Conservation (phyloP, 2,797 vertebrate genomes). For the Xyrichtys novacula region DNA sequence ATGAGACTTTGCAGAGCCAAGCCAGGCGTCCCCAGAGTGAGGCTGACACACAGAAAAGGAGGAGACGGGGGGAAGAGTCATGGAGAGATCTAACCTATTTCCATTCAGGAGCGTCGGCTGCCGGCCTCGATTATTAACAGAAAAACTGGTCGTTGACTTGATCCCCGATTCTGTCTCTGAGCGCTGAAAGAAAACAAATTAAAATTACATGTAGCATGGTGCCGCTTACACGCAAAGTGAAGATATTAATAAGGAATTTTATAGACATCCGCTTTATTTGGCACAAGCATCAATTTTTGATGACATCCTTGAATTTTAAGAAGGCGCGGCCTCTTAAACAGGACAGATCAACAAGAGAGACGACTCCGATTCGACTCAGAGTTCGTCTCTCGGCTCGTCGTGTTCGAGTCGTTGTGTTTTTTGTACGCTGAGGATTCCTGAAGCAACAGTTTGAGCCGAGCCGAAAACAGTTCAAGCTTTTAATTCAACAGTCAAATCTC, state of each 20-base stretch:
- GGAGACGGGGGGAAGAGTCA: conserved; percentile 59
- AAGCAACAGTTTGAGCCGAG: no score
- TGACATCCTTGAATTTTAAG: conserved; percentile 15
- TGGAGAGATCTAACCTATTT: conserved; percentile 74
- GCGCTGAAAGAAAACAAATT: conserved; percentile 62
- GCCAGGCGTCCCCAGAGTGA: conserved; percentile 54
- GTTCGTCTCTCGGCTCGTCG: neutral
- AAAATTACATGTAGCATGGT: conserved; percentile 57
- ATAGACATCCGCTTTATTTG: conserved; percentile 27
- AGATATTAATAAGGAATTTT: conserved; percentile 49
- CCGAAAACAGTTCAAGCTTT: no score
- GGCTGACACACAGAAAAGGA: conserved; percentile 15
- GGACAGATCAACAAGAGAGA: neutral
- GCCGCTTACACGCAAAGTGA: conserved; percentile 26
- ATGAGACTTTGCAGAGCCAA: conserved; percentile 50
- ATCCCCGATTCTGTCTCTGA: conserved; percentile 39
- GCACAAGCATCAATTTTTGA: conserved; percentile 43
- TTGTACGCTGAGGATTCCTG: no score
- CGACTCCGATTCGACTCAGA: neutral
- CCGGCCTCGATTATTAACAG: conserved; percentile 56
- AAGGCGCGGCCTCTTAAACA: neutral
- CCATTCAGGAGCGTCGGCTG: conserved; percentile 55
- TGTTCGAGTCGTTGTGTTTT: neutral
- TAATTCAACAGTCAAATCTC: no score
- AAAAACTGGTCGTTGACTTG: conserved; percentile 30